Evolutionary conservation across 2,113 vertebrate species (phyloP), one percentile per base, ranked within the genome.

Genomic region (Hippocampus guttulatus): DNA sequence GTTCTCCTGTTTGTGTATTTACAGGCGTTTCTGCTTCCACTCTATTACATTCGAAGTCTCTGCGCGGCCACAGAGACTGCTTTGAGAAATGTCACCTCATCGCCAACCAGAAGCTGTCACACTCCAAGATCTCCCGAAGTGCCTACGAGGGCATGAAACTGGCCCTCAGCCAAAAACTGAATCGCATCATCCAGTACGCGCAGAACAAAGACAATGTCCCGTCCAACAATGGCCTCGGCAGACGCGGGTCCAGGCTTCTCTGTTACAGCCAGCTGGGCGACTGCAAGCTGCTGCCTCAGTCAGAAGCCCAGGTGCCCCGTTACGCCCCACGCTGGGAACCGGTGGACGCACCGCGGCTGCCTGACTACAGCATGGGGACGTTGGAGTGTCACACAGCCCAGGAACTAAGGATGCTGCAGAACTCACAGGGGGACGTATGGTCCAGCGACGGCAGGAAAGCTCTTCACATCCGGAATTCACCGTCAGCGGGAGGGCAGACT

Each of bases 41-140:
- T 14, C 73, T 93, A 52, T 81, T 93, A 25, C 97, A 99, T 83
- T 94, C 95, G 14, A 95, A 93, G 76, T 99, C 97, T 9, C 86
- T 98, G 75, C 93, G 95, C 9, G 97, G 96, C 15, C 97, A 99
- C 91, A 94, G 94, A 90, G 95, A 97, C 92, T 99, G 97, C 91
- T 99, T 99, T 84, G 96, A 98, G 87, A 99, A 99, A 87, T 98
- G 93, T 83, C 97, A 99, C 87, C 91, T 96, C 85, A 99, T 99
- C 69, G 96, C 95, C 85, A 98, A 98, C 88, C 97, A 99, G 85
- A 95, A 96, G 86, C 94, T 95, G 84, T 92, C 94, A 0, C 92
- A 88, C 63, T 92, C 95, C 87, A 98, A 95, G 80, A 93, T 92
- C 27, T 93, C 95, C 65, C 94, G 92, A 88, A 96, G 94, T 87